Base-by-base conservation (phyloP, 2,888 invertebrate species). In the Ischnura elegans region DNA sequence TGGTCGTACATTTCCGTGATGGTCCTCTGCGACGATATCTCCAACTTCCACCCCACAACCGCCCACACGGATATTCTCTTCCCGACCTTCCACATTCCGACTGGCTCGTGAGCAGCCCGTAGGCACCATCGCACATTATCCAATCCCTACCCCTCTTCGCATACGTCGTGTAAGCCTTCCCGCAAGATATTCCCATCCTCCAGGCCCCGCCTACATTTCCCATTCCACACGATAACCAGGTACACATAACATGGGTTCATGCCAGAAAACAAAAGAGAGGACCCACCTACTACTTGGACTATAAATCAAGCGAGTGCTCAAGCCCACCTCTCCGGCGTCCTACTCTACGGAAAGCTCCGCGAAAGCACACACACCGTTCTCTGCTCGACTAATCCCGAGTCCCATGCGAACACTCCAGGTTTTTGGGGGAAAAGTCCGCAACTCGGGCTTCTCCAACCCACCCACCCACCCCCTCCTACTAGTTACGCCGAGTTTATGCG, bases 241-340 rank as follows among this genome's bases (percentile, higher is more conserved):
- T 76, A 36, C 29, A 76, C 76, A 36, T 13, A 76, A 76, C 76
- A 76, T 36, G 76, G 36, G 76, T 76, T 76, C 76, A 76, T 76
- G 76, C 76, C 76, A 76, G n/a, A n/a, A 76, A 76, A 76, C 76
- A 76, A 76, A 76, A 76, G 76, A 76, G 76, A 76, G 76, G 76
- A 29, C 66, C 76, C n/a, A n/a, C n/a, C n/a, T n/a, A n/a, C n/a
- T 76, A 76, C 76, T 76, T 76, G 13, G 36, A 36, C 76, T 76
- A 76, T 76, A 76, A 76, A 76, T 76, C 76, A 76, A 36, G 13
- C 29, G 36, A 10, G 76, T 13, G 36, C 36, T 76, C 36, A 36
- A 19, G 66, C n/a, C 76, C 29, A 29, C 6, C 66, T 36, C 6
- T 16, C 5, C 66, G 25, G 2, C 66, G 29, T 19, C 51, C 2